Evolutionary conservation across 2,113 vertebrate genomes (phyloP), one percentile per base, ranked within the genome.

Genomic region (Cololabis saira): DNA sequence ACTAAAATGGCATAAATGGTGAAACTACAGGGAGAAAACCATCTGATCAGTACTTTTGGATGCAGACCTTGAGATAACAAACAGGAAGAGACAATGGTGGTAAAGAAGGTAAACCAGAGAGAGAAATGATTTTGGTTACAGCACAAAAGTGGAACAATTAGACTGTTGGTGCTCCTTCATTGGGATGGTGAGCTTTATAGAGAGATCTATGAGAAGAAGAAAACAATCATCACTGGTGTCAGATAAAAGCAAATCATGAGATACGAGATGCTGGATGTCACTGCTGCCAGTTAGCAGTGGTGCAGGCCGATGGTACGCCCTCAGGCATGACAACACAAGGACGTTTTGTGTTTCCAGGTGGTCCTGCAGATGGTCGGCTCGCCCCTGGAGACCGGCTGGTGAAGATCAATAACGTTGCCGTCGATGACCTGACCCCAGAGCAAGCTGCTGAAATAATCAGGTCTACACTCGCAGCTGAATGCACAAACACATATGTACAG

Each of bases 351-450:
- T 78, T 52, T 84, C 55, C 85, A 99, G 97, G 95, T 70, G 93
- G 97, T 71, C 94, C 95, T 0, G 96, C 95, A 5, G 95, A 98
- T 0, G 96, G 97, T 24, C 96, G 95, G 81, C 94, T 99, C 68
- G 88, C 96, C 82, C 93, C 95, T 0, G 96, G 96, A 0, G 97
- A 99, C 89, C 97, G 95, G 79, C 91, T 98, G 15, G 86, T 98
- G 72, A 91, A 82, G 50, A 96, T 99, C 91, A 98, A 98, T 89
- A 92, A 94, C 2, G 87, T 92, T 0, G 24, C 68, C 0, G 90
- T 93, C 1, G 94, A 95, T 12, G 91, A 94, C 19, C n/a, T 95
- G 70, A 94, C 96, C 47, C 90, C 91, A 0, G 94, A 95, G 58
- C 92, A 93, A 73, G 94, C 93, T 1, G 88, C 92, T 57, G 85